Conservation (phyloP, 2,113 vertebrate genomes). For the Hippocampus guttulatus region DNA sequence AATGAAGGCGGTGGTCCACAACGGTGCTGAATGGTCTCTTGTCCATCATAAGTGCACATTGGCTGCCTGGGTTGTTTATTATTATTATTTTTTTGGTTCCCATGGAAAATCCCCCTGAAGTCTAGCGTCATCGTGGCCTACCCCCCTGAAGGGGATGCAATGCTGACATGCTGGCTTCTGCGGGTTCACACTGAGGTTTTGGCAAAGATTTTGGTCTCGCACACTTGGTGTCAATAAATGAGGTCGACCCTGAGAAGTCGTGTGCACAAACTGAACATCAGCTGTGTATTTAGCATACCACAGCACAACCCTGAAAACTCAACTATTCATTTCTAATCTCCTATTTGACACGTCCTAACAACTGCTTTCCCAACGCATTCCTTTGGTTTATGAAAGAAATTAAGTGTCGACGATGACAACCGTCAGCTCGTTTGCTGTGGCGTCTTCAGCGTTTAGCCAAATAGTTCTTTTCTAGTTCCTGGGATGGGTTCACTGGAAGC, state of each 20-base stretch:
- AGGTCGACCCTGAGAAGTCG: conserved; percentile 1
- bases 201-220: background rate
- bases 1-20: conserved; percentile 15
- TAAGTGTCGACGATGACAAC: conserved; percentile 53
- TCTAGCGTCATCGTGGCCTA: conserved; percentile 20
- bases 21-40: conserved; percentile 23
- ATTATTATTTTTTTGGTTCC: conserved; percentile 26
- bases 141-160: conserved; percentile 26
- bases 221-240: conserved; percentile 27
- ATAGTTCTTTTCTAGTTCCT: conserved; percentile 17
- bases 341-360: conserved; percentile 22
- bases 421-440: conserved; percentile 52
- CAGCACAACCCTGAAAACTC: conserved; percentile 6
- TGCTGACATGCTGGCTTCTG: conserved; percentile 32
- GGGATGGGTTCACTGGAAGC: conserved; percentile 3
- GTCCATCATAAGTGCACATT: conserved; percentile 12
- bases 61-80: conserved; percentile 5
- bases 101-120: conserved; percentile 50
- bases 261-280: conserved; percentile 10
- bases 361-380: conserved; percentile 34
- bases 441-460: conserved; percentile 20
- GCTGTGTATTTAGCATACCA: conserved; percentile 3
- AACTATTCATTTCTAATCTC: conserved; percentile 24
- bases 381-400: conserved; percentile 38
- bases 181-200: conserved; percentile 15